A percentile compares a stretch with the other conserved stretches of the same genome.
These are phyloP conservation scores for Acanthornis magna DNA, from an alignment of 2,797 vertebrate genomes.

Conservation along the genomic window DNA sequence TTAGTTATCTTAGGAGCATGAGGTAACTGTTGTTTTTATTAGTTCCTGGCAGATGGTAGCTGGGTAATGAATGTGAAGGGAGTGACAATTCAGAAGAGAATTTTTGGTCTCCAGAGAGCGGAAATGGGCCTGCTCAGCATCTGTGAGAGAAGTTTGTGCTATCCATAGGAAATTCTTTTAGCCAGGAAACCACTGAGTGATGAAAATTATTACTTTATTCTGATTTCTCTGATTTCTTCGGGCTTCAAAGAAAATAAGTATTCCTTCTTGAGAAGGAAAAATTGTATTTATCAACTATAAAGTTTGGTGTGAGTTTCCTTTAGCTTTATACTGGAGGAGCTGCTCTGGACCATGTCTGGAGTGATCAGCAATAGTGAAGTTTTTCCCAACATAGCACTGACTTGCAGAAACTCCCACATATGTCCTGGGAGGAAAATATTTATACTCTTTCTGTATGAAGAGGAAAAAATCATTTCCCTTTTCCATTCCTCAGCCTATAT, in stretches of 20 bases:
- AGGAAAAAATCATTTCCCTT: accelerated
- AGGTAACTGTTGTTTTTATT: conserved; percentile 21
- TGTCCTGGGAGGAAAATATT: neutral
- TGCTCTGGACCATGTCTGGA: neutral
- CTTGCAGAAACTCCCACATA: neutral
- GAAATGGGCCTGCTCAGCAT: neutral
- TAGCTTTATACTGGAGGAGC: neutral
- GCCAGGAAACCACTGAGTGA: neutral
- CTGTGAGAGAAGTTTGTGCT: neutral
- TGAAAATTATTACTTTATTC: neutral
- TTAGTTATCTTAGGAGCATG: conserved; percentile 15
- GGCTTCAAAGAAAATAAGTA: neutral
- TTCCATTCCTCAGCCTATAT: neutral
- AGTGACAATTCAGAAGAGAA: neutral
- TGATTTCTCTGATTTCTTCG: neutral
- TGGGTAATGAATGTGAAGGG: conserved; percentile 26
- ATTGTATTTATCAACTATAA: neutral
- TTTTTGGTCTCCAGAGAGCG: neutral
- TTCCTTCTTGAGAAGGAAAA: neutral
- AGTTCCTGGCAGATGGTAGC: conserved; percentile 36
- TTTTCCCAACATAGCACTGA: neutral
- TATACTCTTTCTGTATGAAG: neutral
- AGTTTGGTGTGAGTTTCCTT: neutral
- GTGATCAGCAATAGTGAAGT: accelerated
- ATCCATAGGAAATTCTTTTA: neutral